Percentiles rank a stretch among this genome's conserved stretches.
Conservation (phyloP, 2,888 invertebrate species). For the Drosophila macrospina region DNA sequence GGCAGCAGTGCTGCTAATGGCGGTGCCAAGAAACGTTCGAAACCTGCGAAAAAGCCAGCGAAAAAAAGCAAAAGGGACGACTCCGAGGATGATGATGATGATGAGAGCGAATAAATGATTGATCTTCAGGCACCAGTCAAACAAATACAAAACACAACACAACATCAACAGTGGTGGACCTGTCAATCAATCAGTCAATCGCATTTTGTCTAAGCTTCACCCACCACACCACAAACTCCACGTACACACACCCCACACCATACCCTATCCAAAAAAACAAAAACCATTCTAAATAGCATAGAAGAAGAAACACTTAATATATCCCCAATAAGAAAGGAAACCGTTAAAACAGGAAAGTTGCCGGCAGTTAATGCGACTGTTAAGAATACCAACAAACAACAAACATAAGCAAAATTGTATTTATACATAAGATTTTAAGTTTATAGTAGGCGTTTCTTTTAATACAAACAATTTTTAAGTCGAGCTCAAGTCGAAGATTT, state of each 20-base stretch:
- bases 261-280: constrained; percentile 17
- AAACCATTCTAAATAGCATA: constrained; percentile 36
- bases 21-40: constrained; percentile 86
- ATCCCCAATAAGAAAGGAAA: constrained; percentile 16
- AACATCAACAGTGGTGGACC: constrained; percentile 39
- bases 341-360: constrained; percentile 28
- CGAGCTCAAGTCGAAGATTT: constrained; percentile 16
- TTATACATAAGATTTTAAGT: constrained; percentile 78
- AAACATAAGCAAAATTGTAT: constrained; percentile 61
- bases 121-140: constrained; percentile 37
- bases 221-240: constrained; percentile 8
- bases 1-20: constrained; percentile 87
- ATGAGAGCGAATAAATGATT: constrained; percentile 88
- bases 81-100: constrained; percentile 88
- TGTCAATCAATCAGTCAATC: constrained; percentile 50
- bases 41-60: constrained; percentile 86
- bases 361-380: constrained; percentile 16
- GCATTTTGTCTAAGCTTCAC: constrained; percentile 42
- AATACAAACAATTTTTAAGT: constrained; percentile 45
- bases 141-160: constrained; percentile 21
- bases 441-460: constrained; percentile 74
- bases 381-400: constrained; percentile 29
- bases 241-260: constrained; percentile 10
- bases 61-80: constrained; percentile 87
- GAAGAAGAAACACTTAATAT: constrained; percentile 18